Evolutionary conservation across 1,140 invertebrate species (phyloP).

Genomic region (Eurytemora carolleeae): DNA sequence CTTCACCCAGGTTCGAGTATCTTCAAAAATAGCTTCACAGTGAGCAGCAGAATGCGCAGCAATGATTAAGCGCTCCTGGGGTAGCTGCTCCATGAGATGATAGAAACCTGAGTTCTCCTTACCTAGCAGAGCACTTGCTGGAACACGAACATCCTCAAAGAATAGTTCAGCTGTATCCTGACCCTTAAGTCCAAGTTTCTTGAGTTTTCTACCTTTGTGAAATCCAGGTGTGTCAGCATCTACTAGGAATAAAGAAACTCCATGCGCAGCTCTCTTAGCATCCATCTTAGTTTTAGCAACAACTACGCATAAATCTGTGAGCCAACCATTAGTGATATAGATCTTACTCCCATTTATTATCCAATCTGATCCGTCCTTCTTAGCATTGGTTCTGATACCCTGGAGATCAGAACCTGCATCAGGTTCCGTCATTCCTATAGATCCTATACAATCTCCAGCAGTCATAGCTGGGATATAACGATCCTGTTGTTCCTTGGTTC

Average conservation of each 20-base stretch:
- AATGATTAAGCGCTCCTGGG: conserved; percentile 30
- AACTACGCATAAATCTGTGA: conserved; percentile 29
- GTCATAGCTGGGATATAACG: conserved; percentile 29
- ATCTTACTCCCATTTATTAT: conserved; percentile 32
- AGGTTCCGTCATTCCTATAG: conserved; percentile 8
- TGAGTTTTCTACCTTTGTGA: conserved; percentile 28
- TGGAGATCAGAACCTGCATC: conserved; percentile 26
- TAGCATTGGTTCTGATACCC: conserved; percentile 29
- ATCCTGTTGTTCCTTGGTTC: conserved; percentile 28
- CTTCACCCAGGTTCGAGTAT: conserved; percentile 28
- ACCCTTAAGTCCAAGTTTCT: conserved; percentile 30
- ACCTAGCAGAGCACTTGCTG: conserved; percentile 26
- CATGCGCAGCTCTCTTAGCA: conserved; percentile 29
- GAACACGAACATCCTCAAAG: conserved; percentile 32
- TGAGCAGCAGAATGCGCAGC: conserved; percentile 24
- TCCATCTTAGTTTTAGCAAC: conserved; percentile 29
- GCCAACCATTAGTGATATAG: conserved; percentile 32
- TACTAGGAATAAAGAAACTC: conserved; percentile 31
- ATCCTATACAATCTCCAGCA: conserved; percentile 24
- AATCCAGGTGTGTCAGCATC: conserved; percentile 30
- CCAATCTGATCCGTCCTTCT: conserved; percentile 29
- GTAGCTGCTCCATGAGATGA: conserved; percentile 32
- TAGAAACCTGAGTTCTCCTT: conserved; percentile 31
- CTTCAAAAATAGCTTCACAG: conserved; percentile 31
- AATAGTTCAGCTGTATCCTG: conserved; percentile 33